Percentiles rank a stretch among this genome's conserved stretches.
These are phyloP conservation scores for Meloidogyne hapla DNA, from an alignment of 1,140 invertebrate species.

Conservation along the genomic window DNA sequence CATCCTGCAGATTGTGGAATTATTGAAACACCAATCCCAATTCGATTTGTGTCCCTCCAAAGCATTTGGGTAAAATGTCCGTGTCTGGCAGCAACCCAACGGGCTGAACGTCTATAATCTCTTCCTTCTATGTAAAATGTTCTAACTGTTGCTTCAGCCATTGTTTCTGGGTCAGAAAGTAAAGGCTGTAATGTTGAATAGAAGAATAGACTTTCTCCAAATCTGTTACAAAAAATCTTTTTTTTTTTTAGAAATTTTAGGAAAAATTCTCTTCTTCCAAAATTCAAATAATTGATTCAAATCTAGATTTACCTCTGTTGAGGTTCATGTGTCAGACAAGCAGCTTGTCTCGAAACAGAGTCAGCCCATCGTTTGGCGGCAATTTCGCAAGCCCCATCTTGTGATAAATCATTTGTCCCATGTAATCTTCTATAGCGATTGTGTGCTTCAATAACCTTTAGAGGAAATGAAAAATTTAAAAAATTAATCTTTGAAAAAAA, in stretches of 20 bases:
- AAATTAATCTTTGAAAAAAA: not conserved
- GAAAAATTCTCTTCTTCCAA: no score
- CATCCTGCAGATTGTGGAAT: conserved; percentile 1
- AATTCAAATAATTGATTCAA: no score
- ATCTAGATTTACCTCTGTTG: conserved; percentile 23
- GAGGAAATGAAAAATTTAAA: not conserved
- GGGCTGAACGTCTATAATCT: conserved; percentile 11
- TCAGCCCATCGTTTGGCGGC: conserved; percentile 35
- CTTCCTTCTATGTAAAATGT: conserved; percentile 34
- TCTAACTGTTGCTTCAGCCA: conserved; percentile 32
- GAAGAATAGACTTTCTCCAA: conserved; percentile 35
- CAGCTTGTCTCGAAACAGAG: not conserved
- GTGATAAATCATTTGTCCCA: conserved; percentile 4
- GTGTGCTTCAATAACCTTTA: conserved; percentile 27
- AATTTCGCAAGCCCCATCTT: conserved; percentile 23
- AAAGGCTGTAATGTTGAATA: conserved; percentile 28
- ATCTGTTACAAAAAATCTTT: conserved; percentile 24
- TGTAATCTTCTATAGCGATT: conserved; percentile 36
- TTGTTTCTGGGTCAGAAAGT: conserved; percentile 29
- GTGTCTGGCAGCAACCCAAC: conserved; percentile 11
- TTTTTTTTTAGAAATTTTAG: not conserved
- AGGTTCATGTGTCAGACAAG: conserved; percentile 29
- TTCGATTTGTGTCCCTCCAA: conserved; percentile 16
- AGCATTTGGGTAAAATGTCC: conserved; percentile 39
- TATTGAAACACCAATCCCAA: conserved; percentile 27